Percentiles rank a stretch among this genome's conserved stretches.
Conservation (phyloP, 2,113 vertebrate species). For the Malaclemys terrapin region DNA sequence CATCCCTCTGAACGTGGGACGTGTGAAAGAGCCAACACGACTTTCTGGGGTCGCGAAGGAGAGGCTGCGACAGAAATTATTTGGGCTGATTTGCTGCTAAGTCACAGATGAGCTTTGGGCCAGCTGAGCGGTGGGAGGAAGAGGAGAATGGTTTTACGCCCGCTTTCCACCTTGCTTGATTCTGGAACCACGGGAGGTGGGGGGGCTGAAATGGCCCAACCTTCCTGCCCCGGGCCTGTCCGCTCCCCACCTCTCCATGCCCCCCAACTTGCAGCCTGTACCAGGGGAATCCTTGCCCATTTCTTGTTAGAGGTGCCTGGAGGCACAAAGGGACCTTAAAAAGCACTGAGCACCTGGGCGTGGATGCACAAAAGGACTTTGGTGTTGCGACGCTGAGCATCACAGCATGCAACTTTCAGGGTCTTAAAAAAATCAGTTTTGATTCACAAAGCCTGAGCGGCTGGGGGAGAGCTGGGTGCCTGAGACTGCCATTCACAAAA, state of each 20-base stretch:
- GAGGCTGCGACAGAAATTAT: not conserved
- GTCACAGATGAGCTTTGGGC: not conserved
- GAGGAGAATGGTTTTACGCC: rapidly evolving
- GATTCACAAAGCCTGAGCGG: too few relatives aligned
- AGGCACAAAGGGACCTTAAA: too few relatives aligned
- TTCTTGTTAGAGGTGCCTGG: too few relatives aligned
- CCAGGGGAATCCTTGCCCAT: not conserved
- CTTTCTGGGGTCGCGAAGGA: conserved; percentile 7
- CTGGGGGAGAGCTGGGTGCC: too few relatives aligned
- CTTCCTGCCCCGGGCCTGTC: not conserved
- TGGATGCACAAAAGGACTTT: too few relatives aligned
- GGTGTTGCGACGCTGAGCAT: too few relatives aligned
- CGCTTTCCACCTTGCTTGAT: not conserved
- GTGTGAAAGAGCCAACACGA: not conserved
- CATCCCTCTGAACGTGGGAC: not conserved
- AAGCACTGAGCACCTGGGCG: too few relatives aligned
- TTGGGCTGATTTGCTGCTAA: conserved; percentile 23
- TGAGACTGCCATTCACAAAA: too few relatives aligned
- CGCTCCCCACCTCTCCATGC: not conserved
- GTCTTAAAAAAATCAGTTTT: too few relatives aligned
- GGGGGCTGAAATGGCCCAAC: not conserved
- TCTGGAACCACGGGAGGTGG: not conserved
- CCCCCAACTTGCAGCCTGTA: not conserved
- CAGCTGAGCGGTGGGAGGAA: not conserved
- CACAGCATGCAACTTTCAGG: too few relatives aligned